Percentiles rank a stretch among this genome's conserved stretches.
Conservation (phyloP, 2,797 vertebrate species). For the Brachyrhaphis roseni region DNA sequence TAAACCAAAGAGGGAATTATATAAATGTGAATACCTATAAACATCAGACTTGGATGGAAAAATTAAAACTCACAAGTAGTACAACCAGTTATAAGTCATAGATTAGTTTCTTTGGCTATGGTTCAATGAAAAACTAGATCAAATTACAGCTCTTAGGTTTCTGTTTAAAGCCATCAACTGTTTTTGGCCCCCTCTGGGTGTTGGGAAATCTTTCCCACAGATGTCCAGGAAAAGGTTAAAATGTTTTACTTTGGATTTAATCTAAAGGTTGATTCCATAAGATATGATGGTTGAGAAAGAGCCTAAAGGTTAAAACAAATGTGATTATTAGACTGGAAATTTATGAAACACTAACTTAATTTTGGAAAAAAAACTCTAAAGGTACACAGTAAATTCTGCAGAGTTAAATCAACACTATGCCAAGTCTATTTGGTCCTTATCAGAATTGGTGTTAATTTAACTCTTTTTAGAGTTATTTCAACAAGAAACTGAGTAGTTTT, state of each 20-base stretch:
- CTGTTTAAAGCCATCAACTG: neutral
- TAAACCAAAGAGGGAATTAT: neutral
- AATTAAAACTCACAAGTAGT: neutral
- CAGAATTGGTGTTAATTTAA: too few species aligned
- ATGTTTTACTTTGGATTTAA: neutral
- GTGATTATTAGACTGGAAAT: neutral
- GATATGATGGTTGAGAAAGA: neutral
- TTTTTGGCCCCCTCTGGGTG: neutral
- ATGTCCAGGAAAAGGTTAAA: neutral
- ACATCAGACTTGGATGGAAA: neutral
- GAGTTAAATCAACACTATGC: too few species aligned
- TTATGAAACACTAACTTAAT: neutral
- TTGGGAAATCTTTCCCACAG: neutral
- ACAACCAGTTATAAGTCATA: neutral
- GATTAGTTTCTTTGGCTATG: neutral
- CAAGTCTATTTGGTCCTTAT: too few species aligned
- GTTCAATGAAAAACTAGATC: neutral
- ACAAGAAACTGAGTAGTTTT: too few species aligned
- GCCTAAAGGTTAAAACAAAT: neutral
- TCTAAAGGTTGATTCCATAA: neutral
- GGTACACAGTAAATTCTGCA: too few species aligned
- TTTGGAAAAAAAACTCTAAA: neutral
- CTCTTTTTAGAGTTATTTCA: too few species aligned
- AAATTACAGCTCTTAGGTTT: neutral
- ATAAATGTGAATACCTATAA: neutral